These are phyloP conservation scores for Cololabis saira DNA, from an alignment of 2,113 vertebrate genomes.

Conservation along the genomic window DNA sequence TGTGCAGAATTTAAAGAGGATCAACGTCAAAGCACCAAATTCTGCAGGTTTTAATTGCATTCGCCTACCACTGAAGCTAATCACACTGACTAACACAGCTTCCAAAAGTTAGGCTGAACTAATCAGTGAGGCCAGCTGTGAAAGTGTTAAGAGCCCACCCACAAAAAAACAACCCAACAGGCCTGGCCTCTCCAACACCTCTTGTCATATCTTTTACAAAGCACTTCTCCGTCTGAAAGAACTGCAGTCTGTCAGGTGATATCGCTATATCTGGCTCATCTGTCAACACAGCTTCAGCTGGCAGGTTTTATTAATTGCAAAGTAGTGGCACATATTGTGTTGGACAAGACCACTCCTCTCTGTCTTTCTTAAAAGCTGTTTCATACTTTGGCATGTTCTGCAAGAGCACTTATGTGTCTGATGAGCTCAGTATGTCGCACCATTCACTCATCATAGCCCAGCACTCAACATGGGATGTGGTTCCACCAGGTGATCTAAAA, in stretches of 20 bases:
- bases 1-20: not conserved
- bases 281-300: conserved; percentile 60
- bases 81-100: conserved; percentile 25
- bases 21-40: conserved; percentile 2
- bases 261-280: conserved; percentile 60
- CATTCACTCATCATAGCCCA: conserved; percentile 17
- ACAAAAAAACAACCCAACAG: too few species aligned
- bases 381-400: conserved; percentile 40
- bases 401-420: conserved; percentile 10
- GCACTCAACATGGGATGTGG: not conserved
- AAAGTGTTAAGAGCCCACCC: too few species aligned
- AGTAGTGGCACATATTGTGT: conserved; percentile 42
- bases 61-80: conserved; percentile 11
- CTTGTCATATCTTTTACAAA: conserved; percentile 40
- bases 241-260: conserved; percentile 14
- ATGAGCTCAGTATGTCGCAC: conserved; percentile 22
- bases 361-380: conserved; percentile 37
- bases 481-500: not conserved
- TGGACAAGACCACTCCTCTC: conserved; percentile 1
- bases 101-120: conserved; percentile 18
- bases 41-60: conserved; percentile 26
- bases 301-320: conserved; percentile 35
- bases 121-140: too few species aligned
- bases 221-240: conserved; percentile 42
- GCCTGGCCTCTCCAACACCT: not conserved